phyloP scores from a whole-genome alignment of 2,797 vertebrate genomes.

The Gymnodraco acuticeps region DNA sequence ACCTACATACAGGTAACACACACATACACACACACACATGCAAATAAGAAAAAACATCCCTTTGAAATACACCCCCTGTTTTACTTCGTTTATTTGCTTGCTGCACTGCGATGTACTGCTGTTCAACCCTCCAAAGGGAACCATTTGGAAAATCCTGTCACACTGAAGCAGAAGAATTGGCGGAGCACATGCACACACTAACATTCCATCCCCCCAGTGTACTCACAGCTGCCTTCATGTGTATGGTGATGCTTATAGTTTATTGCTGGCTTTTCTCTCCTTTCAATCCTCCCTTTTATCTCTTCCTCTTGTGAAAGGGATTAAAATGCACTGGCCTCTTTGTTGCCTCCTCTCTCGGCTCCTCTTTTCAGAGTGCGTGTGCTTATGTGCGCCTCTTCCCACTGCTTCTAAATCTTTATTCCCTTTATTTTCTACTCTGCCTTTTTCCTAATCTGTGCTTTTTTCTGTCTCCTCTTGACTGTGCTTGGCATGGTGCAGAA shows the following conservation, averaged over 20 bases:
- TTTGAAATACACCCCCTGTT: conserved; percentile 16
- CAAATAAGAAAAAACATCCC: not conserved
- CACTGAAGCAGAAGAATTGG: conserved; percentile 36
- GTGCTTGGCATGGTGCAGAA: conserved; percentile 76
- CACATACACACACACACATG: conserved; percentile 8
- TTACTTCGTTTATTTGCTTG: conserved; percentile 40
- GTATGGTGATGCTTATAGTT: conserved; percentile 66
- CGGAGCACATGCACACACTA: conserved; percentile 43
- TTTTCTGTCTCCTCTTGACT: conserved; percentile 61
- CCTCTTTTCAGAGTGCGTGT: conserved; percentile 48
- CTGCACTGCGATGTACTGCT: conserved; percentile 45
- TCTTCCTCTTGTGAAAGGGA: conserved; percentile 68
- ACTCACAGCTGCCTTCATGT: conserved; percentile 55
- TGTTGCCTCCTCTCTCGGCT: conserved; percentile 80
- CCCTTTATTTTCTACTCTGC: conserved; percentile 51
- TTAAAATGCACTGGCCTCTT: conserved; percentile 72
- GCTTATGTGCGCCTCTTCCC: conserved; percentile 54
- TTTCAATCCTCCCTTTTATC: conserved; percentile 63
- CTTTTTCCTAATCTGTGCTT: conserved; percentile 62
- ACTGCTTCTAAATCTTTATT: conserved; percentile 66
- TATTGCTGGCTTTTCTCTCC: conserved; percentile 68
- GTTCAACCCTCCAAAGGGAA: conserved; percentile 45
- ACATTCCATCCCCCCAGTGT: conserved; percentile 30
- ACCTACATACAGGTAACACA: conserved; percentile 91
- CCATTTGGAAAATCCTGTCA: conserved; percentile 45